Evolutionary conservation across 2,888 invertebrate genomes (phyloP), one percentile per base, ranked within the genome.

Genomic region (Dasypolia templi): DNA sequence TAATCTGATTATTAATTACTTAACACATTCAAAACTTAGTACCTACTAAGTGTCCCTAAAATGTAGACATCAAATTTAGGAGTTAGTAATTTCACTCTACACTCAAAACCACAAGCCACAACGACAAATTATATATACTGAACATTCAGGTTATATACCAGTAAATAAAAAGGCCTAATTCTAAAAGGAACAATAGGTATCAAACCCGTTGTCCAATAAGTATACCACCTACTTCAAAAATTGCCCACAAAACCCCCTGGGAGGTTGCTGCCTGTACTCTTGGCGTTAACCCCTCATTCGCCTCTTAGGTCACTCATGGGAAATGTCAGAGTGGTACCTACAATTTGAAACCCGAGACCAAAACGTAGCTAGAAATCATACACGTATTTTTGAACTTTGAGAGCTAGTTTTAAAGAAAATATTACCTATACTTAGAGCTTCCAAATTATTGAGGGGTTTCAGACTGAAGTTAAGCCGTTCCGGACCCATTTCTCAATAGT

Each of bases 301-400:
- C 26, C 67, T 53, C 83, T 72, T 65, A 69, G 68, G 32, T 79
- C 44, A 42, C 81, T 62, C 81, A 59, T 76, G 81, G 81, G 81
- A 82, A 82, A 82, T 82, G 29, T 65, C 51, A 39, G 72, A 82
- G 81, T 83, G 84, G 56, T 39, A 65, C 62, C 84, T 62, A 59
- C 70, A 70, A 71, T 83, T 68, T 71, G n/a, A 29, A n/a, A 62
- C 14, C 29, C 46, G 56, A 70, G 53, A 65, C 49, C 53, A 66
- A 51, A 12, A 17, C 44, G 64, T 26, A 14, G 26, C 6, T 44
- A 51, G 5, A 39, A 9, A 35, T 35, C 35, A n/a, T n/a, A n/a
- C n/a, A n/a, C n/a, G n/a, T n/a, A n/a, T n/a, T n/a, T n/a, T n/a
- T n/a, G n/a, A n/a, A n/a, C n/a, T n/a, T n/a, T n/a, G n/a, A n/a